phyloP scores from a whole-genome alignment of 1,140 invertebrate species.

The Sesamia nonagrioides region DNA sequence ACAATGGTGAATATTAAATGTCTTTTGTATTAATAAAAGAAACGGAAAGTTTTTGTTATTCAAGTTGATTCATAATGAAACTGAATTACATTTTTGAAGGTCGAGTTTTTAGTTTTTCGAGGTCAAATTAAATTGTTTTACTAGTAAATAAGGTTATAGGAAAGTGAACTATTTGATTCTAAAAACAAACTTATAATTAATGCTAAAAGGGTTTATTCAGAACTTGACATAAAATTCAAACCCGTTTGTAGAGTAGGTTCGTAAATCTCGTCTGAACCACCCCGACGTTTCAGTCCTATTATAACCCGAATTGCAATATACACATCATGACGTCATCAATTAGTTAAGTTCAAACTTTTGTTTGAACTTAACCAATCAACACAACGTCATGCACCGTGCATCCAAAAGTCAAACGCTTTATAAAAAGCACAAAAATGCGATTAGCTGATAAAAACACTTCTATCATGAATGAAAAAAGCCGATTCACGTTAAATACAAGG shows the following conservation, averaged over 20 bases:
- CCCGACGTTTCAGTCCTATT: no score
- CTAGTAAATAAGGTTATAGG: no score
- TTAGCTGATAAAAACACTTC: constrained; percentile 27
- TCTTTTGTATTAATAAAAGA: constrained; percentile 48
- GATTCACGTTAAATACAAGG: constrained; percentile 48
- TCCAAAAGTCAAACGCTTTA: constrained; percentile 1
- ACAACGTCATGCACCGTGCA: neutral
- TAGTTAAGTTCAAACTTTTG: neutral
- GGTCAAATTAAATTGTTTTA: neutral
- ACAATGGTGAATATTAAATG: constrained; percentile 39
- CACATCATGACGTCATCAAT: neutral
- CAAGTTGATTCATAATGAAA: neutral
- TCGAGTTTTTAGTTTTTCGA: neutral
- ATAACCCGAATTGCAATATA: no score
- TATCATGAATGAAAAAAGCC: constrained; percentile 51
- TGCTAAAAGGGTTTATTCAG: no score
- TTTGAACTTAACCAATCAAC: neutral
- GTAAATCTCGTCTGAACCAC: no score
- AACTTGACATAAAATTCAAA: no score
- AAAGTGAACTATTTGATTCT: no score
- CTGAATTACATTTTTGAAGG: neutral
- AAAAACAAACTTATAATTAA: no score
- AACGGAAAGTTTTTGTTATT: constrained; percentile 63
- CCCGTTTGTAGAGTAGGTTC: no score
- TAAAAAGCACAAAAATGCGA: constrained; percentile 39